Percentiles rank a stretch among this genome's conserved stretches.
These are phyloP conservation scores for Drosophila willistoni DNA, from an alignment of 1,140 invertebrate genomes.

Conservation along the genomic window DNA sequence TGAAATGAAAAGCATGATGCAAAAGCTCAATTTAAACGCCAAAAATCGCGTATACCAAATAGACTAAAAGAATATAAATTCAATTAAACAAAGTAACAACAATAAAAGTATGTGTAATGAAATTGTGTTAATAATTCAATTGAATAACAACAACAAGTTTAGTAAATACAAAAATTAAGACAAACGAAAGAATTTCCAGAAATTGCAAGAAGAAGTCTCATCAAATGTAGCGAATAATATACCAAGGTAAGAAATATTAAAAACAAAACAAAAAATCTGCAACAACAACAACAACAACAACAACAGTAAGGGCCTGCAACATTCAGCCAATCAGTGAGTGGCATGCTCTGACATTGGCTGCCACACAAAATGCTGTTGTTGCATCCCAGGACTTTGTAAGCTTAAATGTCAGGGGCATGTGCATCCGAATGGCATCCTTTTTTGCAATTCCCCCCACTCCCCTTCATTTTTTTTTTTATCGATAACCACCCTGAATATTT, in stretches of 20 bases:
- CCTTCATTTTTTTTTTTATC: neutral
- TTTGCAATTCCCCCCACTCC: conserved; percentile 14
- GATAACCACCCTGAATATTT: conserved; percentile 16
- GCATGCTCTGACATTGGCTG: conserved; percentile 72
- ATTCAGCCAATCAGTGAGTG: conserved; percentile 67
- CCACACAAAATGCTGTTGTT: conserved; percentile 43
- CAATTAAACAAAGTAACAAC: neutral
- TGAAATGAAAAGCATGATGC: neutral
- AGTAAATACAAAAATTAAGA: neutral
- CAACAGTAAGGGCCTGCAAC: conserved; percentile 34
- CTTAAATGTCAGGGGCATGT: conserved; percentile 80
- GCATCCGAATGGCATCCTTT: conserved; percentile 45
- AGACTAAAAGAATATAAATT: neutral
- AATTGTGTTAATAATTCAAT: conserved; percentile 4
- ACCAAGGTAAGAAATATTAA: conserved; percentile 44
- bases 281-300: conserved; percentile 26
- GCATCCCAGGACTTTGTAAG: conserved; percentile 39
- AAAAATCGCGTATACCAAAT: neutral
- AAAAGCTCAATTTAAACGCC: neutral
- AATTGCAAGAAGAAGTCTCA: conserved; percentile 12
- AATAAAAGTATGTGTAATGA: neutral
- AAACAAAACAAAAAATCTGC: conserved; percentile 26
- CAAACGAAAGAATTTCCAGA: neutral
- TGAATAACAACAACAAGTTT: neutral
- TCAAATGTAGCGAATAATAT: conserved; percentile 58